These are phyloP conservation scores for Cebidichthys violaceus DNA, from an alignment of 2,113 vertebrate species.

Conservation along the genomic window DNA sequence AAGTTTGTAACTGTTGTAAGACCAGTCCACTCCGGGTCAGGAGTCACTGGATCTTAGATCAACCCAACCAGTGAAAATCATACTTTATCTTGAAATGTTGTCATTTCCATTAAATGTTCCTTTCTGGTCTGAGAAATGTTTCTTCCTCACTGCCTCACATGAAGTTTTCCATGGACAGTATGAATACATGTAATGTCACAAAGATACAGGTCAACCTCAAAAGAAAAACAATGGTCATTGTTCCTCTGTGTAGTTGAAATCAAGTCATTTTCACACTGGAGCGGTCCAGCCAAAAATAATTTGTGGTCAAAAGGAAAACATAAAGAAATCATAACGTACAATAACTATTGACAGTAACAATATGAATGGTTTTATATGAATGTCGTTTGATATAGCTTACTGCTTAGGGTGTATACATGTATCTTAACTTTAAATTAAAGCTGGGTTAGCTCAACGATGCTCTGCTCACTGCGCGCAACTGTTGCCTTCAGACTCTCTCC, in stretches of 20 bases:
- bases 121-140: background rate
- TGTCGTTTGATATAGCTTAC: background rate
- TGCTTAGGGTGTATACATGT: background rate
- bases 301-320: background rate
- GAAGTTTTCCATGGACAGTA: background rate
- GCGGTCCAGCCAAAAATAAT: background rate
- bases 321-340: background rate
- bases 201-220: background rate
- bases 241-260: background rate
- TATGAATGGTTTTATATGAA: background rate
- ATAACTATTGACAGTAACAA: background rate
- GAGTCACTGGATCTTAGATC: background rate
- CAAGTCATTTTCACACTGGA: background rate
- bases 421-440: background rate
- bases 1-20: background rate
- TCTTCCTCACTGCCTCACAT: background rate
- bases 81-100: too few relatives aligned
- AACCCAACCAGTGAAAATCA: background rate
- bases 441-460: too few relatives aligned
- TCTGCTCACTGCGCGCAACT: background rate
- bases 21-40: background rate
- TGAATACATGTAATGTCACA: background rate
- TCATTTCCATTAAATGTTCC: background rate
- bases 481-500: conserved; percentile 17
- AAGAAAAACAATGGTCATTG: background rate